phyloP scores from a whole-genome alignment of 2,113 vertebrate species.

The Pseudorasbora parva region DNA sequence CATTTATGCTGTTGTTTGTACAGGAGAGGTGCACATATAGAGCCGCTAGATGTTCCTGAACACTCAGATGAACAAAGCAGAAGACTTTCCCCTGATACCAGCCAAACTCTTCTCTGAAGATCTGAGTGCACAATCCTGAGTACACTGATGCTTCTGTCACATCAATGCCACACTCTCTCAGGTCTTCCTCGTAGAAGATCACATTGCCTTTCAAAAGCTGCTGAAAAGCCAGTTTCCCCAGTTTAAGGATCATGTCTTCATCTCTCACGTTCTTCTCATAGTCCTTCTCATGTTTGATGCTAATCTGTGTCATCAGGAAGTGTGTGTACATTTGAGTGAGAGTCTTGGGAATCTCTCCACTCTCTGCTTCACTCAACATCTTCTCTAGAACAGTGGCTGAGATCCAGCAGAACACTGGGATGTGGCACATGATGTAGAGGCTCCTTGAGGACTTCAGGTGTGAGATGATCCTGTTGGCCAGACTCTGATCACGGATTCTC shows the following conservation, averaged over 20 bases:
- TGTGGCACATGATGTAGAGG: slow-evolving; percentile 2
- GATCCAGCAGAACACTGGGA: slow-evolving; percentile 28
- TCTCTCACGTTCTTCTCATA: not conserved
- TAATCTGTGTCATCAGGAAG: accelerated
- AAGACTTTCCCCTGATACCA: not conserved
- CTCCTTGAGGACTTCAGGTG: slow-evolving; percentile 16
- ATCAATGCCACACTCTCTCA: not conserved
- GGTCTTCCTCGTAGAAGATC: slow-evolving; percentile 12
- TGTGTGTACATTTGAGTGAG: slow-evolving; percentile 6
- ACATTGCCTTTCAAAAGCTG: accelerated
- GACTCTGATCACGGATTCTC: not conserved
- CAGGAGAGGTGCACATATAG: not conserved
- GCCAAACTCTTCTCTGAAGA: slow-evolving; percentile 1
- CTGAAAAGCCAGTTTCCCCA: not conserved
- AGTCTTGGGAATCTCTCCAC: not conserved
- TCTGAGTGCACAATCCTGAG: slow-evolving; percentile 19
- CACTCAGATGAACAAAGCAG: not conserved
- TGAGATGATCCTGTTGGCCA: not conserved
- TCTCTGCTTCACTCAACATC: slow-evolving; percentile 9
- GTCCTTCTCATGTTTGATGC: accelerated
- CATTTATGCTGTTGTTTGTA: not conserved
- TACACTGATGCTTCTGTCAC: slow-evolving; percentile 1
- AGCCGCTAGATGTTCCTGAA: slow-evolving; percentile 11
- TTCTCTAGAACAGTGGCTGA: slow-evolving; percentile 1
- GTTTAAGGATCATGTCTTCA: accelerated